These are phyloP conservation scores for Sapayoa aenigma DNA, from an alignment of 2,113 vertebrate genomes.

Conservation along the genomic window DNA sequence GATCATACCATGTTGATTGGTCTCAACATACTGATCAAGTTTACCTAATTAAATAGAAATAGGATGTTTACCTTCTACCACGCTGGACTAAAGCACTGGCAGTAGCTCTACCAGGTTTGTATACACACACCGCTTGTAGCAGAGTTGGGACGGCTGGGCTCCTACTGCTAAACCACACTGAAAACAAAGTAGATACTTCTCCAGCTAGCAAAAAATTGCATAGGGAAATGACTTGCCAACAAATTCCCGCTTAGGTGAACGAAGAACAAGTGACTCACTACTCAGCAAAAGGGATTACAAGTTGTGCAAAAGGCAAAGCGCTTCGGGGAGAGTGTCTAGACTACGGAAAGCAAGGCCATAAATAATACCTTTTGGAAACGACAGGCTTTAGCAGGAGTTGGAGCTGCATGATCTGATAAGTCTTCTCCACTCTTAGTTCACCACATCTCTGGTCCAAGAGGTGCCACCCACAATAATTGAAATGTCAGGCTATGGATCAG, in stretches of 20 bases:
- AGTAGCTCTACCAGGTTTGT: neutral
- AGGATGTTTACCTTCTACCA: neutral
- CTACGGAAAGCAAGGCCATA: slow-evolving; percentile 16
- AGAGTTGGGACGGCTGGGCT: neutral
- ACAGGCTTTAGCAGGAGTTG: neutral
- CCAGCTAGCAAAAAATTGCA: slow-evolving; percentile 13
- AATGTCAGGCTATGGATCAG: neutral
- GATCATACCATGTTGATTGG: neutral
- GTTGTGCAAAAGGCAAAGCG: slow-evolving; percentile 21
- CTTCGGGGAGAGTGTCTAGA: slow-evolving; percentile 40
- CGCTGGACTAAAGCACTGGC: neutral
- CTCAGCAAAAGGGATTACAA: slow-evolving; percentile 47
- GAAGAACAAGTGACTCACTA: slow-evolving; percentile 19
- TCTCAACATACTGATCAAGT: neutral
- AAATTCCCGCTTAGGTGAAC: neutral
- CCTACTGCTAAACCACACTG: neutral
- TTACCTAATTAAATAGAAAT: neutral
- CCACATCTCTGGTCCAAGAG: neutral
- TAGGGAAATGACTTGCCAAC: neutral
- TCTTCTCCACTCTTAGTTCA: neutral
- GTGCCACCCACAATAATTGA: neutral
- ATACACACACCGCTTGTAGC: neutral
- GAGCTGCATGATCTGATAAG: neutral
- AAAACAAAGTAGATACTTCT: neutral
- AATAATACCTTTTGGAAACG: neutral